phyloP scores from a whole-genome alignment of 2,888 invertebrate genomes.

The Philhelius pedissequus region DNA sequence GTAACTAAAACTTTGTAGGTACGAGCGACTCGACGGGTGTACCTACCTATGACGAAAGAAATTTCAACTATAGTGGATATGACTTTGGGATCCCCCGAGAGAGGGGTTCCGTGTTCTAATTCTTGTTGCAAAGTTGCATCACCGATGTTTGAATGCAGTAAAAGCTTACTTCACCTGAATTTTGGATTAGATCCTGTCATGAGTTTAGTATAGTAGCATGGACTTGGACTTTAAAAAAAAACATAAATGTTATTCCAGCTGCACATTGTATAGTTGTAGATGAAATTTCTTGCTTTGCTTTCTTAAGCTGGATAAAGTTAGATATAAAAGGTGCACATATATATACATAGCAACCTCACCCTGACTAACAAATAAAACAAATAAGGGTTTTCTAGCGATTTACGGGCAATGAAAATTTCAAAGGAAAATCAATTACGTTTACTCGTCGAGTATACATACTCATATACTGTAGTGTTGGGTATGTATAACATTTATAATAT shows the following conservation, averaged over 20 bases:
- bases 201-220: conserved; percentile 8
- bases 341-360: not conserved
- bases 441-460: not conserved
- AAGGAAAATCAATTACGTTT: conserved; percentile 61
- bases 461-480: too few relatives aligned
- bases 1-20: conserved; percentile 30
- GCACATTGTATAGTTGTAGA: conserved; percentile 1
- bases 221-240: not conserved
- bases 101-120: conserved; percentile 40
- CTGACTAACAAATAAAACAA: conserved; percentile 46
- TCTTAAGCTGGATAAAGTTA: not conserved
- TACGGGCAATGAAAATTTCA: conserved; percentile 62
- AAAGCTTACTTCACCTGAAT: conserved; percentile 64
- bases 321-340: not conserved
- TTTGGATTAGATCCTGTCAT: conserved; percentile 50
- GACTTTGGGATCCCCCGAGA: conserved; percentile 40
- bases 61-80: conserved; percentile 18
- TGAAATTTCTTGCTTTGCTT: conserved; percentile 16
- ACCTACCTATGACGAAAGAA: not conserved
- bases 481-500: not conserved
- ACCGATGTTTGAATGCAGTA: conserved; percentile 65
- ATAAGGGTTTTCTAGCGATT: conserved; percentile 47
- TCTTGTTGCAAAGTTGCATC: conserved; percentile 58
- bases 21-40: not conserved
- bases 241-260: conserved; percentile 37